Conservation (phyloP, 2,113 vertebrate genomes). For the Phyllopteryx taeniolatus region DNA sequence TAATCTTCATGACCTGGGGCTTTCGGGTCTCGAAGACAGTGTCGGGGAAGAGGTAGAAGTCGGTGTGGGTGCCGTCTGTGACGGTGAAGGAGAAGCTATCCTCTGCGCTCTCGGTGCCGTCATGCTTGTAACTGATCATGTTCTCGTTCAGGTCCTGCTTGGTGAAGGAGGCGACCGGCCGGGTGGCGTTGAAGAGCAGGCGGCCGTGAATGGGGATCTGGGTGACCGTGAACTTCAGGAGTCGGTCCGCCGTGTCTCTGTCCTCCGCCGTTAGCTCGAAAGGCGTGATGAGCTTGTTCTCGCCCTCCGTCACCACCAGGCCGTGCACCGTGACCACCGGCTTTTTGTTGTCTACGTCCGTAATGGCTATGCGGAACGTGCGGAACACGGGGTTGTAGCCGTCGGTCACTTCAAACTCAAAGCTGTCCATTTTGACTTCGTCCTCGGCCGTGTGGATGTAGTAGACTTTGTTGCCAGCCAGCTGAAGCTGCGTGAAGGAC, state of each 20-base stretch:
- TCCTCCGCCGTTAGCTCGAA: conserved; percentile 93
- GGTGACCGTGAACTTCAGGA: conserved; percentile 84
- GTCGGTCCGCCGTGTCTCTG: conserved; percentile 81
- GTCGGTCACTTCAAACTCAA: conserved; percentile 95
- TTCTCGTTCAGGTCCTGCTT: conserved; percentile 95
- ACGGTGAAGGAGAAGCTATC: conserved; percentile 94
- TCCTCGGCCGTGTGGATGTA: conserved; percentile 94
- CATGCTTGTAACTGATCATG: conserved; percentile 90
- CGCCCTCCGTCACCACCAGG: conserved; percentile 82
- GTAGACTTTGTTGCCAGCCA: conserved; percentile 93
- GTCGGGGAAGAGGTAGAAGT: conserved; percentile 92
- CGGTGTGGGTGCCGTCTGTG: conserved; percentile 89
- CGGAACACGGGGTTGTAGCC: conserved; percentile 93
- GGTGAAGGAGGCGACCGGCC: conserved; percentile 79
- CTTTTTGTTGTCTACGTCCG: conserved; percentile 94
- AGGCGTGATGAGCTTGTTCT: conserved; percentile 89
- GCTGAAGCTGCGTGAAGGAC: conserved; percentile 90
- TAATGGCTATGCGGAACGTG: conserved; percentile 91
- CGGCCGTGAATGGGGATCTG: conserved; percentile 86
- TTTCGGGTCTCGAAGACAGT: conserved; percentile 85
- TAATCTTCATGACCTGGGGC: conserved; percentile 88
- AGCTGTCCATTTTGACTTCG: conserved; percentile 94
- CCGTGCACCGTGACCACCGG: conserved; percentile 86
- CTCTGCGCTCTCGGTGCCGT: conserved; percentile 81
- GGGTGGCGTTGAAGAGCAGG: conserved; percentile 83